Evolutionary conservation across 2,888 invertebrate genomes (phyloP), one percentile per base, ranked within the genome.

Genomic region (Acrobasis consociella): DNA sequence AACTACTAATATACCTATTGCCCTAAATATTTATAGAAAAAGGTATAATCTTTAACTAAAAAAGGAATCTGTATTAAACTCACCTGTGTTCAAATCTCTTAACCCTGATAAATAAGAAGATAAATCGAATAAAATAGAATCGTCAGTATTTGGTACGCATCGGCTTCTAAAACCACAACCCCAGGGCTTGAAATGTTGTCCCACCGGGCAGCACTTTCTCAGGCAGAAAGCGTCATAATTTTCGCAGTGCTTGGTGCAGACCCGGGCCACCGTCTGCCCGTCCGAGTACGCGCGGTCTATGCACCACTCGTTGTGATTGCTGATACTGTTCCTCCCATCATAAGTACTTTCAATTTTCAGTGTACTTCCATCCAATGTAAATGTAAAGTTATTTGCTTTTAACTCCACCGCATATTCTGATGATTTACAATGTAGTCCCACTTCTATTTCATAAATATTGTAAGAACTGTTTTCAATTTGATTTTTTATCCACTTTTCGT

Each of bases 201-300:
- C 94, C 37, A 93, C 82, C 2, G 93, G 92, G 72, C 94, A 94
- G 69, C 94, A 94, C 73, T 94, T 94, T 62, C 86, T 88, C 5
- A 94, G 67, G 68, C 93, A 93, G 67, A 74, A 85, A 3, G 89
- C 89, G 37, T 79, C 85, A 67, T 81, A 89, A 5, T 67, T 69
- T 0, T 73, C 66, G 68, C 87, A 90, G 64, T 87, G 77, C 11
- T 67, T 69, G 5, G 87, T 78, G 69, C 93, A 93, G 11, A 85
- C 84, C 46, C 89, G 82, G 39, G 85, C 90, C 5, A 93, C 72
- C 49, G 88, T 65, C 22, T 69, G 72, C 0, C 67, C 61, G 7
- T 70, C 70, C 9, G 67, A 62, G 49, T 72, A 77, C 49, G 84
- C 80, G n/a, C 79, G 76, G 58, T 93, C 93, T 50, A 91, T 67